Evolutionary conservation across 1,140 invertebrate species (phyloP), one percentile per base, ranked within the genome.

Genomic region (Hyles euphorbiae): DNA sequence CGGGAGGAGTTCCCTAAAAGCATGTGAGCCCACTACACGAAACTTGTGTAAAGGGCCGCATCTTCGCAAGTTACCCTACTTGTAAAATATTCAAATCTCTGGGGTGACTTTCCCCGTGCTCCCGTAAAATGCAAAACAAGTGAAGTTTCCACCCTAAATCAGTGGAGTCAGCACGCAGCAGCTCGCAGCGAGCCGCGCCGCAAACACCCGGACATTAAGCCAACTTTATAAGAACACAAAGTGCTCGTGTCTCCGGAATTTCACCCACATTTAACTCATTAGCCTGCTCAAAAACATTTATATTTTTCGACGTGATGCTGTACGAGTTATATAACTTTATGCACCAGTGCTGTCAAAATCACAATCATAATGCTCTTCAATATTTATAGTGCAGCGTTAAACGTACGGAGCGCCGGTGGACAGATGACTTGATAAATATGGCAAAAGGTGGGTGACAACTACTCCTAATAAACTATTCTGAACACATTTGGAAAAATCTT

Each of bases 91-190:
- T 82, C 74, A 83, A 76, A 74, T 83, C 81, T 81, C 75, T 56
- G 60, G 83, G 81, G 81, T 69, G 76, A 78, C 74, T 78, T 78
- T 74, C 72, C 72, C 69, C 67, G 65, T 65, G 70, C 73, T 67
- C 52, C 72, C 72, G 68, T 79, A 72, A 77, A 86, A 84, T 87
- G 78, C 79, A 83, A 85, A 87, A 83, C 81, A 81, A 79, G 75
- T 59, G 71, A 85, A 83, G 67, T 83, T 84, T 80, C 71, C 72
- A 46, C 76, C 72, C 72, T 78, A 85, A 83, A 87, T 85, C 78
- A 84, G 76, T 56, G 59, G 57, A 72, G 78, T 62, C 72, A 73
- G 65, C 69, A 62, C 44, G 11, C n/a, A 22, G 49, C 36, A 57
- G 56, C 65, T 61, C 72, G 68, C 71, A 60, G 61, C 69, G 58